Base-by-base conservation (phyloP, 2,113 vertebrate genomes). In the Gambusia holbrooki region DNA sequence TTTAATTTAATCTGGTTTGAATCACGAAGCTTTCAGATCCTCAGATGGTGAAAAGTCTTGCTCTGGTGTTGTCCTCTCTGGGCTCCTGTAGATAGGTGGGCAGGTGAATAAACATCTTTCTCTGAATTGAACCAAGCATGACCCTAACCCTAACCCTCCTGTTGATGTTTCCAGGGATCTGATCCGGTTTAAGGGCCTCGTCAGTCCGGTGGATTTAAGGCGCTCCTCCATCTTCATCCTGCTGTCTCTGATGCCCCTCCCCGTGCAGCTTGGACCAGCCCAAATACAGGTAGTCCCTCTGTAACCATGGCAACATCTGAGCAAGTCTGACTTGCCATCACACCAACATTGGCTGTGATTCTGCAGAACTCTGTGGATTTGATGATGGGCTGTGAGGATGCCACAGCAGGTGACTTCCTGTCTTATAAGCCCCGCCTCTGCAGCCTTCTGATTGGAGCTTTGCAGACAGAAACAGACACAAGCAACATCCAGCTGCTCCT, bases 401-500 rank as follows among this genome's bases (percentile, higher is more conserved):
- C 96, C 88, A 95, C 95, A 73, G 42, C 69, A 33, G 45, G 64
- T 32, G 75, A n/a, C 62, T 72, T 85, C 42, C 27, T 70, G 33
- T 84, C 76, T 54, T 91, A 97, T 92, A 97, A 96, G 87, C 90
- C 96, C 90, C 95, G 96, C 77, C 95, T 98, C 90, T 93, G 97
- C 91, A 96, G 96, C 87, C 92, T 98, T 84, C 91, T 98, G 74
- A 96, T 97, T 89, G 97, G 96, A 92, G 96, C 96, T 77, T 92
- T 98, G 89, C 97, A 97, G 88, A 97, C 95, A 0, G 97, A 98
- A 93, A 96, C 95, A 0, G 96, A 98, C 81, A 91, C 95, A 35
- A 95, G 94, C 92, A 98, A 98, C 93, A 98, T 95, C 35, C 97
- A 98, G 81, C 96, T 98, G 94, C 96, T 98, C 77, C 69, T 98